These are phyloP conservation scores for Taphrorychus bicolor DNA, from an alignment of 2,888 invertebrate species.

Conservation along the genomic window DNA sequence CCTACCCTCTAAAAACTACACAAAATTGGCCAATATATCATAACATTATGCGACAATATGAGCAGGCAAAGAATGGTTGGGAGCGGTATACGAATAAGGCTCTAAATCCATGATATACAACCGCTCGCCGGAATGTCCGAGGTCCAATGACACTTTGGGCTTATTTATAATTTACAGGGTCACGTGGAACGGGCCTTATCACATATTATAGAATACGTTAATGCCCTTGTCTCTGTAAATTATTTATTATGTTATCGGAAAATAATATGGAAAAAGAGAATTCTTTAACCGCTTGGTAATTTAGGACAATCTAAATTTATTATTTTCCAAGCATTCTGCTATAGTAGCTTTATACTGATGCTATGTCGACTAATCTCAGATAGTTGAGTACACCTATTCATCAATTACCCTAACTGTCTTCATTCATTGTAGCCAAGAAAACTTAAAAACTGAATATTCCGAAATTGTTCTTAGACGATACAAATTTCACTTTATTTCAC, in stretches of 20 bases:
- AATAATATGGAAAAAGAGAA: background rate
- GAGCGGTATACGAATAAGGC: background rate
- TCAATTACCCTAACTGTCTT: too few species aligned
- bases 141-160: conserved; percentile 6
- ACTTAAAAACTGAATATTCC: too few species aligned
- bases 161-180: conserved; percentile 22
- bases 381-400: too few species aligned
- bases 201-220: background rate
- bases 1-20: background rate
- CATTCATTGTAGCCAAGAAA: too few species aligned
- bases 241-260: background rate
- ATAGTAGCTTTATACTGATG: too few species aligned
- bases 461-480: too few species aligned
- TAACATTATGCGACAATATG: conserved; percentile 9
- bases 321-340: too few species aligned
- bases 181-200: conserved; percentile 3
- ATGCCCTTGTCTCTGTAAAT: background rate
- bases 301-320: too few species aligned
- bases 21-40: conserved; percentile 5
- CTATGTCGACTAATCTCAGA: too few species aligned
- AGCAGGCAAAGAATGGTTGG: conserved; percentile 8
- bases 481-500: background rate
- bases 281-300: too few species aligned
- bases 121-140: conserved; percentile 1
- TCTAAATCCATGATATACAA: conserved; percentile 12